A percentile compares a stretch with the other conserved stretches of the same genome.
phyloP scores from a whole-genome alignment of 2,113 vertebrate genomes.

The human (Homo sapiens) region GRCh38 chr3:30781001-30781500 shows the following conservation, averaged over 20 bases:
- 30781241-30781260: neutral
- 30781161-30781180: neutral
- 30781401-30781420: neutral
- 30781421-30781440: neutral
- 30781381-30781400: neutral
- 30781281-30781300: neutral
- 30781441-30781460: neutral
- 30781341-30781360: neutral
- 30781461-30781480: neutral
- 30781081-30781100: neutral
- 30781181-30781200: neutral
- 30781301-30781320: neutral
- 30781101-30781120: neutral
- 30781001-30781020: neutral
- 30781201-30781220: neutral
- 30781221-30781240: neutral
- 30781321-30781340: neutral
- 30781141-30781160: neutral
- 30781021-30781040: neutral
- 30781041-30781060: neutral
- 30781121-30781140: neutral
- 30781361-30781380: neutral
- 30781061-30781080: neutral
- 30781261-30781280: neutral
- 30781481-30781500: neutral